These are phyloP conservation scores for Sarcophaga variegata DNA, from an alignment of 2,888 invertebrate species.

Conservation along the genomic window DNA sequence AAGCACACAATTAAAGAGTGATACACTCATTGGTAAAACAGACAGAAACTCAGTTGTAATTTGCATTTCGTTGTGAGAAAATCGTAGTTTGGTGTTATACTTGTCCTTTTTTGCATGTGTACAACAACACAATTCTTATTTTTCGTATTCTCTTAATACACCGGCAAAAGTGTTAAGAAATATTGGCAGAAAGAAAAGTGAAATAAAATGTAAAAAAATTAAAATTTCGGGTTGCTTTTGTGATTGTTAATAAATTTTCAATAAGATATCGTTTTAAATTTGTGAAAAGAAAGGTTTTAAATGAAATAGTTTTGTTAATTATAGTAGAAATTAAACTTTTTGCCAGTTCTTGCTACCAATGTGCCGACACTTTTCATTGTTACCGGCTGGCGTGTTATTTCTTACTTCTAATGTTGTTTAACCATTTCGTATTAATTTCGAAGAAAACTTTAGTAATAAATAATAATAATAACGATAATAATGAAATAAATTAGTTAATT, in stretches of 20 bases:
- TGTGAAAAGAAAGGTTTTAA: slow-evolving; percentile 7
- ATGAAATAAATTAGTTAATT: not conserved
- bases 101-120: slow-evolving; percentile 15
- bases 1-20: slow-evolving; percentile 55
- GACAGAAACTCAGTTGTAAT: slow-evolving; percentile 59
- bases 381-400: slow-evolving; percentile 24
- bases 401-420: not conserved
- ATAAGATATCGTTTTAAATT: not conserved
- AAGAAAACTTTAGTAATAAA: not conserved
- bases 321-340: slow-evolving; percentile 22
- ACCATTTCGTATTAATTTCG: not conserved
- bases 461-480: not conserved
- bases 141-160: not conserved
- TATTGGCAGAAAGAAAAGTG: slow-evolving; percentile 17
- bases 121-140: not conserved
- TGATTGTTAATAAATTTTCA: not conserved
- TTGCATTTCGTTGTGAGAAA: slow-evolving; percentile 61
- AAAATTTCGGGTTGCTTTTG: no score
- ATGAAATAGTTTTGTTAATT: slow-evolving; percentile 7
- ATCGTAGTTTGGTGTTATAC: slow-evolving; percentile 30
- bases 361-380: not conserved
- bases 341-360: slow-evolving; percentile 13
- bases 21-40: slow-evolving; percentile 60
- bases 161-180: slow-evolving; percentile 46
- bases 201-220: not conserved